phyloP scores from a whole-genome alignment of 2,797 vertebrate species.

The Anomalospiza imberbis region DNA sequence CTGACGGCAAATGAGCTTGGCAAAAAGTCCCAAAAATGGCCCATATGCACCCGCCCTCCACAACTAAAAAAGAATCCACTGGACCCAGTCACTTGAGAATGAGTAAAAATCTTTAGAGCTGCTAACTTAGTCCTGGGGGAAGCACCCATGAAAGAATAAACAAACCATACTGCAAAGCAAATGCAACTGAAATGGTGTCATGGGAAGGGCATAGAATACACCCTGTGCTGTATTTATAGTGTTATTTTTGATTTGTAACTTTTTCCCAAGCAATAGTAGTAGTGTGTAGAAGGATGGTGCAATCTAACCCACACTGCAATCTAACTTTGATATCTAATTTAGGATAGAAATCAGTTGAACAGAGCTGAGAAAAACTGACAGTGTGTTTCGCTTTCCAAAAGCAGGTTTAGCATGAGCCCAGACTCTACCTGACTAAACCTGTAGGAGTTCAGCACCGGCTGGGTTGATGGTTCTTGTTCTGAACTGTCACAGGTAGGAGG shows the following conservation, averaged over 20 bases:
- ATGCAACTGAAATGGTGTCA: neutral
- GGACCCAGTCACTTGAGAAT: neutral
- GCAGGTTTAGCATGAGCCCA: neutral
- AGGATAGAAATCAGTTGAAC: neutral
- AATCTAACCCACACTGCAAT: neutral
- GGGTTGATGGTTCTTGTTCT: neutral
- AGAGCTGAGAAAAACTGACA: neutral
- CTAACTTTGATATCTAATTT: neutral
- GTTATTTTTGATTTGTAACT: neutral
- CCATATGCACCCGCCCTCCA: fast-evolving
- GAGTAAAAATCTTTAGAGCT: neutral
- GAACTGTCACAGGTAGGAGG: neutral
- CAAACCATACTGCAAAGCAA: neutral
- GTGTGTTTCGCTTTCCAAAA: neutral
- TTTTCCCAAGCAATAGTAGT: neutral
- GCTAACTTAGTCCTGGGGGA: neutral
- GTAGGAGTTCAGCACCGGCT: neutral
- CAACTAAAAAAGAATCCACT: neutral
- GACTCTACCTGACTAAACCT: neutral
- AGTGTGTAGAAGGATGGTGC: neutral
- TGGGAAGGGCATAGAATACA: neutral
- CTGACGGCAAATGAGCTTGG: neutral
- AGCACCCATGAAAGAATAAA: neutral
- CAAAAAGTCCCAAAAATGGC: neutral
- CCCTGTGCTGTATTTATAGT: neutral